These are phyloP conservation scores for Scaptomyza graminum DNA, from an alignment of 1,140 invertebrate species.

Conservation along the genomic window DNA sequence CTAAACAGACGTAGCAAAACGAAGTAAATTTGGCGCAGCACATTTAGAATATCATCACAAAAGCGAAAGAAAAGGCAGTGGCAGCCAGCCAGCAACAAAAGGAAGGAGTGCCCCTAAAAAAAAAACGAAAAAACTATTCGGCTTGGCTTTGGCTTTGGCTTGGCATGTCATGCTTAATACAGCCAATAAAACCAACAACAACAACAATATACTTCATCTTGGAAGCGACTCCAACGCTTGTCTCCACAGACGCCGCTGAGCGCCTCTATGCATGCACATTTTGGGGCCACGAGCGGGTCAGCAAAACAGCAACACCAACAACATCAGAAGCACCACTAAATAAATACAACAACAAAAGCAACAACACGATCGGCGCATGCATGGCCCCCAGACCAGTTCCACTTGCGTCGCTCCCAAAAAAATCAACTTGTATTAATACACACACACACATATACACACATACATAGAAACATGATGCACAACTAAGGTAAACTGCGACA, in stretches of 20 bases:
- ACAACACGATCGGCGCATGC: conserved; percentile 41
- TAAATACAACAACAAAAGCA: conserved; percentile 29
- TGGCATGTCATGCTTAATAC: conserved; percentile 77
- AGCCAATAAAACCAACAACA: conserved; percentile 75
- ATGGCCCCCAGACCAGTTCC: conserved; percentile 76
- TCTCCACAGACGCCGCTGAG: conserved; percentile 28
- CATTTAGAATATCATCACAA: conserved; percentile 80
- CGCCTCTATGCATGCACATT: conserved; percentile 73
- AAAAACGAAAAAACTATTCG: conserved; percentile 32
- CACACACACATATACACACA: conserved; percentile 19
- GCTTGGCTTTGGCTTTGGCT: conserved; percentile 51
- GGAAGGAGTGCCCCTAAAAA: conserved; percentile 64
- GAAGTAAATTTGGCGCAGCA: conserved; percentile 78
- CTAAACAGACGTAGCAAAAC: conserved; percentile 60
- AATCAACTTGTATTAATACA: conserved; percentile 74
- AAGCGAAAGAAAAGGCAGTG: conserved; percentile 40
- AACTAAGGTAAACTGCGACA: conserved; percentile 7
- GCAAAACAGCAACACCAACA: conserved; percentile 56
- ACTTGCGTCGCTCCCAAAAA: conserved; percentile 82
- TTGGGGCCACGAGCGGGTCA: conserved; percentile 80
- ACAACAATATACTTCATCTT: conserved; percentile 43
- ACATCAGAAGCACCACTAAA: conserved; percentile 43
- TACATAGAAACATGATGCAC: conserved; percentile 9
- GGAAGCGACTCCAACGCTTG: conserved; percentile 67
- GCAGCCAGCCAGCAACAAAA: conserved; percentile 52